Conservation (phyloP, 2,113 vertebrate species). For the Junco hyemalis region DNA sequence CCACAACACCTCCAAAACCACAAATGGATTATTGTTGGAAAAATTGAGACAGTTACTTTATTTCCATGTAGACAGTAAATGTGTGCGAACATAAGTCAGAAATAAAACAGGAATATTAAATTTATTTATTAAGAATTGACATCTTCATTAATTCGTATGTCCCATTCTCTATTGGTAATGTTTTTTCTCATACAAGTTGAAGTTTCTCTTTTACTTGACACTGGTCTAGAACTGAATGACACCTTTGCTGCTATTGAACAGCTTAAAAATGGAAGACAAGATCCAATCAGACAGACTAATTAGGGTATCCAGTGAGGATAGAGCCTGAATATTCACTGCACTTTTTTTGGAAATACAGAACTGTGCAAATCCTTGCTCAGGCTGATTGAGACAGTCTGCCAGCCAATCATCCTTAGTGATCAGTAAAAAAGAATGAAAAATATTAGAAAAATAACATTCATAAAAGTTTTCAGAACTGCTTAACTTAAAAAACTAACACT, state of each 20-base stretch:
- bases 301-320: neutral
- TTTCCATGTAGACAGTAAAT: neutral
- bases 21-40: neutral
- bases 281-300: conserved; percentile 45
- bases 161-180: neutral
- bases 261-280: conserved; percentile 20
- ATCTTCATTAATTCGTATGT: neutral
- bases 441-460: neutral
- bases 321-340: conserved; percentile 25
- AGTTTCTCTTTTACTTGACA: conserved; percentile 7
- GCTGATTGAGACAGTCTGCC: conserved; percentile 17
- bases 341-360: neutral
- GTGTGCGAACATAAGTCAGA: neutral
- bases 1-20: neutral
- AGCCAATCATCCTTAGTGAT: conserved; percentile 14
- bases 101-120: neutral
- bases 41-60: neutral
- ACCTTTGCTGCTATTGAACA: neutral
- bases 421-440: conserved; percentile 6
- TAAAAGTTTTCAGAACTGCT: neutral
- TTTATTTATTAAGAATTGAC: neutral
- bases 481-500: neutral
- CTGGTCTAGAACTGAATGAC: neutral
- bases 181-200: neutral
- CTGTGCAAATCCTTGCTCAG: conserved; percentile 1